Evolutionary conservation across 2,888 invertebrate species (phyloP).

Genomic region (Cheilosia urbana): DNA sequence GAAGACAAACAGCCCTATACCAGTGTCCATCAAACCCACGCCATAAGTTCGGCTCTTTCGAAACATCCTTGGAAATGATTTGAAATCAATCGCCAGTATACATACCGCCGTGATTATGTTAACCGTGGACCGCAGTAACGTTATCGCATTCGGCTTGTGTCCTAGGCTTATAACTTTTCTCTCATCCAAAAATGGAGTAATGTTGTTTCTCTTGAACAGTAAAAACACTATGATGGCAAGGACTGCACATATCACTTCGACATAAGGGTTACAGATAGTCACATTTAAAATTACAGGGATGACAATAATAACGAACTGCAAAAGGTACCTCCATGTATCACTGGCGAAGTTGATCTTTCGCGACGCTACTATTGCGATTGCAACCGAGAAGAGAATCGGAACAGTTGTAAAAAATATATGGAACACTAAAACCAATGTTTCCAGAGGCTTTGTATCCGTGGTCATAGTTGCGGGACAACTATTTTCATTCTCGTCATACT

Average conservation of each 20-base stretch:
- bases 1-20: conserved; percentile 94
- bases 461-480: conserved; percentile 42
- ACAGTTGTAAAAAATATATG: conserved; percentile 77
- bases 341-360: conserved; percentile 28
- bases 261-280: conserved; percentile 85
- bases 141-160: conserved; percentile 85
- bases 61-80: conserved; percentile 91
- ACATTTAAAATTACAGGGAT: conserved; percentile 85
- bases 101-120: conserved; percentile 90
- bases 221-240: neutral
- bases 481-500: neutral
- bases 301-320: conserved; percentile 86
- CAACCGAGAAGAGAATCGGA: conserved; percentile 75
- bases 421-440: conserved; percentile 74
- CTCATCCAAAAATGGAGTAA: conserved; percentile 4
- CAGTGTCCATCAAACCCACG: conserved; percentile 96
- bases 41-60: conserved; percentile 95
- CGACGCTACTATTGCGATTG: conserved; percentile 33
- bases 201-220: conserved; percentile 1
- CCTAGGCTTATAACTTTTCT: conserved; percentile 76
- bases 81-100: conserved; percentile 97
- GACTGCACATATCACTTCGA: conserved; percentile 61
- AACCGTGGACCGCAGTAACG: conserved; percentile 88
- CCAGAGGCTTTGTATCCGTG: conserved; percentile 55
- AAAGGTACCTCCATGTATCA: conserved; percentile 79